Evolutionary conservation across 2,113 vertebrate species (phyloP), one percentile per base, ranked within the genome.

Genomic region (Saguinus imperator): DNA sequence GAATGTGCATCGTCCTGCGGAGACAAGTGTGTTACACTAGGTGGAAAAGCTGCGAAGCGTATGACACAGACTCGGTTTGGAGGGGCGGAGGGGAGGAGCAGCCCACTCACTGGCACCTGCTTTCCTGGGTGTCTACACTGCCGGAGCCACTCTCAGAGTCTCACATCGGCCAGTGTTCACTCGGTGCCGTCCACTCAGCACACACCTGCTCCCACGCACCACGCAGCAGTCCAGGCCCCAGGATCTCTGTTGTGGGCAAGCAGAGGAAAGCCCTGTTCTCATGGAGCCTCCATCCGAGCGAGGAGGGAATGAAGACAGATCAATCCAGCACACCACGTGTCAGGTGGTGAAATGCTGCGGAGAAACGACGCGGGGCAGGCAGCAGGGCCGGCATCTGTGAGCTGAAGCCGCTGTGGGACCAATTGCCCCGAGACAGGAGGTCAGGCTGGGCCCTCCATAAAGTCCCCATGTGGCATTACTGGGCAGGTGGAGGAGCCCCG

Each of bases 241-340:
- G 43, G 14, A 9, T 43, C 23, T 29, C 73, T 0, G 7, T 29
- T 13, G 2, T 32, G 40, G 58, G 40, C 20, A 21, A 16, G 11
- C 0, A 35, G 70, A 52, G 57, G 37, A n/a, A 43, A 86, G 10
- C 4, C 9, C 8, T 20, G 57, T 66, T 77, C 57, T 55, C n/a
- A 0, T 2, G 40, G 61, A 21, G 5, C 14, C 35, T 25, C 11
- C 7, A 1, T 32, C 48, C 11, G 1, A 17, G 14, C 20, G n/a
- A 21, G 57, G 23, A 48, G 27, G 32, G 6, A 12, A 8, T 4
- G n/a, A 7, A 2, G 45, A n/a, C 18, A 75, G 8, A 27, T 10
- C 58, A 43, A 7, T 6, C 1, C 1, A 50, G 48, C 10, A 3
- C 4, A 2, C 0, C 1, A 2, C 11, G 9, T 5, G 35, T 40